Evolutionary conservation across 2,888 invertebrate species (phyloP), one percentile per base, ranked within the genome.

Genomic region (Isoperla grammatica): DNA sequence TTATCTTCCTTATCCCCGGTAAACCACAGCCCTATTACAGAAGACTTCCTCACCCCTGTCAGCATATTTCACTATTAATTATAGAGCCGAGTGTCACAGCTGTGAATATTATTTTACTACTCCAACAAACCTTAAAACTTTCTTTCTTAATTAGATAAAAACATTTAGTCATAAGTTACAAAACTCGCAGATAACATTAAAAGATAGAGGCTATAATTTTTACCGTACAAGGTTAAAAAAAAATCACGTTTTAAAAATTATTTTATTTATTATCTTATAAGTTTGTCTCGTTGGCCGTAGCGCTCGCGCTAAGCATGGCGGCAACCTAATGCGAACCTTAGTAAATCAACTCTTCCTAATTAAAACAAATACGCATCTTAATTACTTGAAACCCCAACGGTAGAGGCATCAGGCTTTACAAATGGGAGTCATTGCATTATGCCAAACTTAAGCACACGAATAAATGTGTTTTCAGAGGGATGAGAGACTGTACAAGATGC

Each of bases 361-460:
- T 57, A 57, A 57, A 57, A 57, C 57, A 57, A 57, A 57, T 57
- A 57, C 50, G 42, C 23, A 20, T 37, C 57, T 20, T 49, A 57
- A 50, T 57, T 57, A 49, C 54, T 20, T 29, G 29, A 29, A 29
- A n/a, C 35, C 49, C 49, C 15, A 23, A 29, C 49, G 49, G 49
- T 13, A 29, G 29, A 9, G 22, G n/a, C 46, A 50, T 50, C 49
- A 50, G 29, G 35, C 49, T 29, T 50, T 50, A 50, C 15, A 23
- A 50, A 50, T 50, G 49, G 49, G 15, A 50, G 29, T 50, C 49
- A 48, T 50, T 35, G 49, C 49, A 35, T 29, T 50, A 50, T 50
- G 46, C 46, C 46, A 22, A 46, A 46, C 46, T 19, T 19, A 46
- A 46, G 19, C 20, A 29, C 29, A 29, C 4, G 29, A 8, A 8